These are phyloP conservation scores for Acrocephalus kingi DNA, from an alignment of 2,113 vertebrate genomes.

Conservation along the genomic window DNA sequence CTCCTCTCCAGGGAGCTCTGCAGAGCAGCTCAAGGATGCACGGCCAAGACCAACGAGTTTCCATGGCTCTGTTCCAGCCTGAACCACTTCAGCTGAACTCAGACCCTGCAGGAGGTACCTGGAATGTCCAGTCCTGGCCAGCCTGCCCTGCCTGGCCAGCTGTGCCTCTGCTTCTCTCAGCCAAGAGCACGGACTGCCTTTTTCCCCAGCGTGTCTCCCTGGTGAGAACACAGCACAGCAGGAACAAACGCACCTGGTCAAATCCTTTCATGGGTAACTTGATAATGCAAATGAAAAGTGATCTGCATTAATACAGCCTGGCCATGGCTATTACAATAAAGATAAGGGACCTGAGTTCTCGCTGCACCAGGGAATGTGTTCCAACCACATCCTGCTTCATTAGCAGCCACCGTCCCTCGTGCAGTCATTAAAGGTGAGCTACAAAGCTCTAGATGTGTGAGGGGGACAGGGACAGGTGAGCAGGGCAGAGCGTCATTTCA, in stretches of 20 bases:
- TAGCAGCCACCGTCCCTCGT: background rate
- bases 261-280: background rate
- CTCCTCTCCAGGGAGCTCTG: background rate
- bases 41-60: background rate
- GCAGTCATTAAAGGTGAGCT: background rate
- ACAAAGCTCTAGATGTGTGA: background rate
- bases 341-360: background rate
- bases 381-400: background rate
- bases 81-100: background rate
- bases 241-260: background rate
- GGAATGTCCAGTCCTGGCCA: background rate
- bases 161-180: background rate
- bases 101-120: accelerated
- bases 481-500: background rate
- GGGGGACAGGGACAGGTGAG: background rate
- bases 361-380: background rate
- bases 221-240: background rate
- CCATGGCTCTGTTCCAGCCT: accelerated
- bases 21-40: background rate
- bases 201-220: background rate
- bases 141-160: background rate
- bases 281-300: background rate
- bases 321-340: background rate
- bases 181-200: background rate
- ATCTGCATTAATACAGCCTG: background rate